Percentiles rank a stretch among this genome's conserved stretches.
Conservation (phyloP, 2,113 vertebrate species). For the Microtus richardsoni region DNA sequence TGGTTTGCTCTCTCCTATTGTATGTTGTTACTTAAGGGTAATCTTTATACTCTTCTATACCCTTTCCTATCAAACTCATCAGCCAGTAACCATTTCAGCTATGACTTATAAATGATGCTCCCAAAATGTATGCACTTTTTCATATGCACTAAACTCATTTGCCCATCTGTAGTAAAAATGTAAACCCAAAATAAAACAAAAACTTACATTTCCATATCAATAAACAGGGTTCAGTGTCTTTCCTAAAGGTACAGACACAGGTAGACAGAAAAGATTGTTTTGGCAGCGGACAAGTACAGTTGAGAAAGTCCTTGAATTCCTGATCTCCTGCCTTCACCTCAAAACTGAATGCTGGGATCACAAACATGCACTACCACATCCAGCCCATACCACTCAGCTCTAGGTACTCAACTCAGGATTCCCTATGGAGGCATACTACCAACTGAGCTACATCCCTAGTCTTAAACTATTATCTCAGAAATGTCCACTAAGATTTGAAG, state of each 20-base stretch:
- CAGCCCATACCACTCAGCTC: background rate
- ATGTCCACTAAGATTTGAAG: background rate
- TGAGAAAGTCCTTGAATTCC: background rate
- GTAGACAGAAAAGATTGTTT: background rate
- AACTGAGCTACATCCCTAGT: background rate
- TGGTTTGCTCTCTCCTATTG: background rate
- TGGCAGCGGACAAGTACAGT: too few relatives aligned
- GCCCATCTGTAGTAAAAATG: background rate
- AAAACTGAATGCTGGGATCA: background rate
- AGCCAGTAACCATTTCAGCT: conserved; percentile 28
- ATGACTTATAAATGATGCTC: background rate
- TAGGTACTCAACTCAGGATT: background rate
- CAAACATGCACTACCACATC: background rate
- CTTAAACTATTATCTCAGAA: background rate
- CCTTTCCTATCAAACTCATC: conserved; percentile 1
- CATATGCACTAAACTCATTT: conserved; percentile 11
- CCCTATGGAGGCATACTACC: background rate
- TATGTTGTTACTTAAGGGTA: background rate
- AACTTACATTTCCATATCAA: background rate
- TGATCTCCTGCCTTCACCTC: background rate
- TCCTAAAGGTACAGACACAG: background rate
- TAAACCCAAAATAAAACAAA: background rate
- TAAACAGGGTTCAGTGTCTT: background rate
- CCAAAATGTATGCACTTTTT: background rate
- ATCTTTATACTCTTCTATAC: background rate